These are phyloP conservation scores for Alviniconcha marisindica DNA, from an alignment of 1,140 invertebrate genomes.

Conservation along the genomic window DNA sequence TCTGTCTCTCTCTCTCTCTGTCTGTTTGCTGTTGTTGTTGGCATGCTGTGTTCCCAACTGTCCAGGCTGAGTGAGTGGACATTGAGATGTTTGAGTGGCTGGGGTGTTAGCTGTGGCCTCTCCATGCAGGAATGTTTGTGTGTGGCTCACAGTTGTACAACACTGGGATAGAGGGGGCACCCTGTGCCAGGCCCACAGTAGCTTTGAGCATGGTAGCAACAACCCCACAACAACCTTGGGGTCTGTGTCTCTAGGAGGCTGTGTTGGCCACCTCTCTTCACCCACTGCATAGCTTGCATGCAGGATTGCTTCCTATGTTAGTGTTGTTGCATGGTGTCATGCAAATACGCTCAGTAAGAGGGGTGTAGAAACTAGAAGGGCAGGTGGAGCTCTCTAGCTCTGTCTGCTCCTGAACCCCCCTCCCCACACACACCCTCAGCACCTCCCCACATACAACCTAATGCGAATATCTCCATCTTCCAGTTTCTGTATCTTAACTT, in stretches of 20 bases:
- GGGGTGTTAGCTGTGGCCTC: conserved; percentile 8
- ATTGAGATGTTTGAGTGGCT: conserved; percentile 8
- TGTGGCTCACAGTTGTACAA: conserved; percentile 18
- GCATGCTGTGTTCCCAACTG: not conserved
- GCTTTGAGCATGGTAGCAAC: not conserved
- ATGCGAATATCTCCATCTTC: too few species aligned
- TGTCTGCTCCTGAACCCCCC: too few species aligned
- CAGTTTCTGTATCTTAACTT: too few species aligned
- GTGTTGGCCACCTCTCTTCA: not conserved
- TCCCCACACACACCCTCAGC: too few species aligned
- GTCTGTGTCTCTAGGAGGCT: too few species aligned
- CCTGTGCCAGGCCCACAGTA: not conserved
- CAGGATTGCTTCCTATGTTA: too few species aligned
- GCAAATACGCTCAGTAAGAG: not conserved
- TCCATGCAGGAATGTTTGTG: conserved; percentile 21
- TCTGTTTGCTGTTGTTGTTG: not conserved
- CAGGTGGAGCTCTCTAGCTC: too few species aligned
- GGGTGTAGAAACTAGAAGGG: too few species aligned
- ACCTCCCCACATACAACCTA: too few species aligned
- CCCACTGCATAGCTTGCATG: not conserved
- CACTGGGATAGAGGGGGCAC: not conserved
- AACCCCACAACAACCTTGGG: not conserved
- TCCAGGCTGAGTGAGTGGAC: not conserved
- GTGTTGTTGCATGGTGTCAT: not conserved
- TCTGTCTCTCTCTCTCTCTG: too few species aligned